Evolutionary conservation across 2,113 vertebrate genomes (phyloP).

Genomic region (Spizaetus ornatus): DNA sequence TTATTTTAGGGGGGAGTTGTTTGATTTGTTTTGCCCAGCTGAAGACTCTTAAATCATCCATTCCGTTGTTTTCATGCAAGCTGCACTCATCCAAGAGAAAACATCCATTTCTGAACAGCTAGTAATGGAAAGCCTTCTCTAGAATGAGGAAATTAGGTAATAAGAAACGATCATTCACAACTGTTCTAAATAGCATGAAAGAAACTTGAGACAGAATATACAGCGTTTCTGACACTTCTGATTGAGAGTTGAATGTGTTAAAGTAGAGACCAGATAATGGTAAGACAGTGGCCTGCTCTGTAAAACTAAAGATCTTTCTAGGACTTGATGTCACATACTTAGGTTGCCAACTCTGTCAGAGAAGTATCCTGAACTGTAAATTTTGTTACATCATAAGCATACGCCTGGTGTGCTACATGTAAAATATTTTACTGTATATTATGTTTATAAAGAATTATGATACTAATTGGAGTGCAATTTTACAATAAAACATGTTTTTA

Average conservation of each 20-base stretch:
- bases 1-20: background rate
- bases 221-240: background rate
- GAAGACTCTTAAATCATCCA: background rate
- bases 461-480: conserved; percentile 31
- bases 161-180: background rate
- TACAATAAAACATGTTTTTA: conserved; percentile 35
- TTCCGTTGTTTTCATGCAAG: background rate
- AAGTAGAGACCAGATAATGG: background rate
- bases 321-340: background rate
- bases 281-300: background rate
- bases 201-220: background rate
- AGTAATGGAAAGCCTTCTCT: background rate
- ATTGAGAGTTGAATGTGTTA: background rate
- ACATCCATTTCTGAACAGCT: background rate
- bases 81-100: background rate
- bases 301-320: background rate
- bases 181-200: background rate
- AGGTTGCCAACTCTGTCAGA: background rate
- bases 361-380: conserved; percentile 54
- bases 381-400: conserved; percentile 58
- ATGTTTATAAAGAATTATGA: conserved; percentile 58
- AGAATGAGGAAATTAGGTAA: background rate
- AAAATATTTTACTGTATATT: conserved; percentile 66
- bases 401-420: background rate
- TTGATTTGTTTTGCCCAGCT: background rate